Base-by-base conservation (phyloP, 2,888 invertebrate species). In the Altica lythri region DNA sequence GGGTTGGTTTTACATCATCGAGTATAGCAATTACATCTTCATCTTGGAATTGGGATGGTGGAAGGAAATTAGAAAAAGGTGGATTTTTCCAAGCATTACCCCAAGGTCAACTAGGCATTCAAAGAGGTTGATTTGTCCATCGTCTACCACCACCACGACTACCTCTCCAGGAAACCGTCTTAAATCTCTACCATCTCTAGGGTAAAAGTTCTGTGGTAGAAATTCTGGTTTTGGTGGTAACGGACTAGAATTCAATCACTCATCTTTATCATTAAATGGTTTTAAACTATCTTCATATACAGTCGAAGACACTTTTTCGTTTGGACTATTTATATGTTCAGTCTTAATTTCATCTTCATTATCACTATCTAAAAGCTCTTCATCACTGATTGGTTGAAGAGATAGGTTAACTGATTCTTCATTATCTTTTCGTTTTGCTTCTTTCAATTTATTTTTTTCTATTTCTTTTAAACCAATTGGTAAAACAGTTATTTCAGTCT, bases 391-490 rank as follows among this genome's bases (percentile, higher is more conserved):
- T 4, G 75, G 73, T 54, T 75, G 74, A 17, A 75, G 54, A 2
- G 72, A 71, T 17, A 65, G 61, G 47, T 71, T 72, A 12, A 60
- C 64, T 1, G 81, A 80, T 34, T 81, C 79, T 68, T 85, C 85
- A 14, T 84, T 84, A 54, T 89, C 89, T 27, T 85, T 84, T 40
- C 87, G 81, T 64, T 89, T 86, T 0, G 89, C 88, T 53, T 90
- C 90, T 53, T 87, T 85, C 2, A 90, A 75, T 72, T 91, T 91
- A 51, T 81, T 79, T 46, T 84, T 86, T 71, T 92, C 92, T 63
- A 88, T 89, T 62, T 92, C n/a, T n/a, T n/a, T n/a, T n/a, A n/a
- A n/a, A n/a, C n/a, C n/a, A n/a, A n/a, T n/a, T n/a, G n/a, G n/a
- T n/a, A n/a, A n/a, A n/a, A n/a, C n/a, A n/a, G n/a, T n/a, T n/a